Percentiles rank a stretch among this genome's conserved stretches.
phyloP scores from a whole-genome alignment of 2,888 invertebrate genomes.

The Argyresthia goedartella region DNA sequence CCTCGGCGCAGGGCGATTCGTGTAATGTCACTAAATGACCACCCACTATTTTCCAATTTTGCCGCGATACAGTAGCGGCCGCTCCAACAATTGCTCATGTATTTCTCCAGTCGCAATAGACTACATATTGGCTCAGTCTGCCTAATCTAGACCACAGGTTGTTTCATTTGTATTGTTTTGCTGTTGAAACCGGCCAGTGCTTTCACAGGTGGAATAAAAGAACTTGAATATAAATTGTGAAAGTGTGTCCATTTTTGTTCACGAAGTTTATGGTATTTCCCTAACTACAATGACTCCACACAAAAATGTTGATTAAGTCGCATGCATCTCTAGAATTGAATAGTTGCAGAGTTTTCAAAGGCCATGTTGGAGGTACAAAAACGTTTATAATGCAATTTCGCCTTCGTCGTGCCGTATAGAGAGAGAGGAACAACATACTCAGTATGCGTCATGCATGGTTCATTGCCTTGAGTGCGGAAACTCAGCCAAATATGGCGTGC shows the following conservation, averaged over 20 bases:
- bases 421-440: constrained; percentile 6
- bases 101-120: background rate
- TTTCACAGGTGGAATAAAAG: too few relatives aligned
- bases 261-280: background rate
- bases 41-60: constrained; percentile 48
- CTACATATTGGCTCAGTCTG: too few relatives aligned
- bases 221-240: too few relatives aligned
- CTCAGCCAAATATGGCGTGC: constrained; percentile 60
- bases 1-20: constrained; percentile 23
- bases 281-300: background rate
- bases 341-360: background rate
- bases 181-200: too few relatives aligned
- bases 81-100: background rate
- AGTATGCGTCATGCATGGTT: constrained; percentile 60
- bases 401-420: constrained; percentile 23
- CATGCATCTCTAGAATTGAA: background rate
- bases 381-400: constrained; percentile 17
- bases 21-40: constrained; percentile 26
- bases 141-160: too few relatives aligned
- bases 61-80: constrained; percentile 10
- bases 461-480: constrained; percentile 65
- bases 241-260: background rate
- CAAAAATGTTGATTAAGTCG: background rate
- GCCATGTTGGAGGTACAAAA: background rate
- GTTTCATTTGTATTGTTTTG: too few relatives aligned